Percentiles rank a stretch among this genome's conserved stretches.
Conservation (phyloP, 2,888 invertebrate species). For the Lasius platythorax region DNA sequence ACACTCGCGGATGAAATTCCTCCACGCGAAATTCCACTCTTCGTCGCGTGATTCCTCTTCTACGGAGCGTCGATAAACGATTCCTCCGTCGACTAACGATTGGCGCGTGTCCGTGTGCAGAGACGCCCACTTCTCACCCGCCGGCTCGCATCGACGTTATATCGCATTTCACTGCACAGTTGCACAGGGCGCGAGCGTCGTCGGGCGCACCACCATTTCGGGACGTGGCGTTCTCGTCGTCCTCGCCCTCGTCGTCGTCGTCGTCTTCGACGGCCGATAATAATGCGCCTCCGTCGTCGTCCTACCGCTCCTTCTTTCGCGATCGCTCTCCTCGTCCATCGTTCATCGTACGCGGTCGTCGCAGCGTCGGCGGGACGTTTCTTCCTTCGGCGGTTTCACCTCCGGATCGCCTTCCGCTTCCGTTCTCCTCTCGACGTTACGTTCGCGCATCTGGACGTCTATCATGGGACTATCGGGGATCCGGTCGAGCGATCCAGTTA, state of each 20-base stretch:
- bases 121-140: slow-evolving; percentile 27
- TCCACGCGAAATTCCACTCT: neutral
- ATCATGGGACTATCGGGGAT: neutral
- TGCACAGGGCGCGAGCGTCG: slow-evolving; percentile 6
- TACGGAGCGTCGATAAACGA: neutral
- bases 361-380: neutral
- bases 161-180: slow-evolving; percentile 22
- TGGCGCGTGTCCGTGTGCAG: slow-evolving; percentile 4
- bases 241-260: neutral
- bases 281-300: neutral
- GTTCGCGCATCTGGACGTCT: neutral
- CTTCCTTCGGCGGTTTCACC: too few species aligned
- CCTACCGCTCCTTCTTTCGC: neutral
- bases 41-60: neutral
- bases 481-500: neutral
- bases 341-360: neutral
- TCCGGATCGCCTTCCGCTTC: neutral
- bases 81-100: slow-evolving; percentile 22
- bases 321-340: neutral
- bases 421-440: neutral
- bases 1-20: neutral
- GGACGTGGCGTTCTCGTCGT: neutral
- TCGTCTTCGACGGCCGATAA: neutral
- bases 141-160: slow-evolving; percentile 1
- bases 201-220: slow-evolving; percentile 27